These are phyloP conservation scores for Trissolcus japonicus DNA, from an alignment of 2,888 invertebrate genomes.

Conservation along the genomic window DNA sequence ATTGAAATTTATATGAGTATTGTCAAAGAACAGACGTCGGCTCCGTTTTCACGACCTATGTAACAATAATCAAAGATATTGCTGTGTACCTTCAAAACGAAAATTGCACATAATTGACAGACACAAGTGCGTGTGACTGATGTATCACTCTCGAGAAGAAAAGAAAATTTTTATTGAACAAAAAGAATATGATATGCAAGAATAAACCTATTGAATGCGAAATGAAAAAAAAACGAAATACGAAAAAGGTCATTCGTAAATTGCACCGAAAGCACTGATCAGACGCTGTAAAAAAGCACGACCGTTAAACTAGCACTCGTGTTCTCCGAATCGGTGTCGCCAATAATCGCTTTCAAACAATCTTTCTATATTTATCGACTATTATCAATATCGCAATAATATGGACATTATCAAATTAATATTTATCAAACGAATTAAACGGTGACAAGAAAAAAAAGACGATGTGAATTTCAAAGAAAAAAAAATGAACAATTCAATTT, in stretches of 20 bases:
- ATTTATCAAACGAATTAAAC: conserved; percentile 59
- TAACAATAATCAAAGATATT: conserved; percentile 57
- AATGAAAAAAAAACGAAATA: conserved; percentile 1
- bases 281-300: conserved; percentile 55
- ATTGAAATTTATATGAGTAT: background rate
- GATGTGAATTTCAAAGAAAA: conserved; percentile 8
- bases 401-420: conserved; percentile 59
- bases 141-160: conserved; percentile 55
- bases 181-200: conserved; percentile 14
- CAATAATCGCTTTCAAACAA: conserved; percentile 59
- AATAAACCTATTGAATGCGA: conserved; percentile 15
- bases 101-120: conserved; percentile 55
- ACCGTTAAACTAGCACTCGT: conserved; percentile 56
- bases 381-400: conserved; percentile 61
- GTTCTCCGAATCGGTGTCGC: conserved; percentile 58
- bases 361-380: conserved; percentile 60
- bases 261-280: conserved; percentile 54
- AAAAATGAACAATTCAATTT: conserved; percentile 20
- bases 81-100: conserved; percentile 55
- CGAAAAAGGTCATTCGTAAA: conserved; percentile 25
- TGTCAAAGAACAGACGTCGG: conserved; percentile 24
- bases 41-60: conserved; percentile 51
- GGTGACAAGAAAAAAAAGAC: conserved; percentile 50
- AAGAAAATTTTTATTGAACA: conserved; percentile 3
- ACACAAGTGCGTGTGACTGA: conserved; percentile 52